These are phyloP conservation scores for Rhodophaea formosa DNA, from an alignment of 2,888 invertebrate genomes.

Conservation along the genomic window DNA sequence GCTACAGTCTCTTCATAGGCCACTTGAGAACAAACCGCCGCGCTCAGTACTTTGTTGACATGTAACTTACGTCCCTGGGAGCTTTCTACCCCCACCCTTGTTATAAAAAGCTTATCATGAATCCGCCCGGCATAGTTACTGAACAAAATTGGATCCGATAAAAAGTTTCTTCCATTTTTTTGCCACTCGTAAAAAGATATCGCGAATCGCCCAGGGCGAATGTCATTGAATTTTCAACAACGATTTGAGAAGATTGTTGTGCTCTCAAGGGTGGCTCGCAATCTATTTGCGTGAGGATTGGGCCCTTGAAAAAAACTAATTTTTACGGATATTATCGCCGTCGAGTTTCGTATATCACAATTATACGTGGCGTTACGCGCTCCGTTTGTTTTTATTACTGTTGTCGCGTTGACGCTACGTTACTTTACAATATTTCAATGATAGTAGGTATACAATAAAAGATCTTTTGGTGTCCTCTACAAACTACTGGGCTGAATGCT, in stretches of 20 bases:
- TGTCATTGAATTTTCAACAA: slow-evolving; percentile 63
- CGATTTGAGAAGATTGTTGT: slow-evolving; percentile 52
- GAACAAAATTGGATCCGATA: slow-evolving; percentile 65
- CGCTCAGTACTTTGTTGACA: not conserved
- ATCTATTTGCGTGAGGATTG: slow-evolving; percentile 38
- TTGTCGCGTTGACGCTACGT: no score
- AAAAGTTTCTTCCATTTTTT: slow-evolving; percentile 59
- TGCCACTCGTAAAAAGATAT: slow-evolving; percentile 60
- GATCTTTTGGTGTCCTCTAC: no score
- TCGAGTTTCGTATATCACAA: slow-evolving; percentile 16
- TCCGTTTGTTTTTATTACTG: not conserved
- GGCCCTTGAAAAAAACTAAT: slow-evolving; percentile 43
- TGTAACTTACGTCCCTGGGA: slow-evolving; percentile 1
- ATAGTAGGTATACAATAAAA: no score
- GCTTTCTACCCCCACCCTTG: slow-evolving; percentile 42
- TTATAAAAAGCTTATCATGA: slow-evolving; percentile 64
- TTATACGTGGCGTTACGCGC: slow-evolving; percentile 18
- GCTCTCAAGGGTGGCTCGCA: slow-evolving; percentile 37
- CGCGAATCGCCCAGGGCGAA: slow-evolving; percentile 48
- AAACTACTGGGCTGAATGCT: no score
- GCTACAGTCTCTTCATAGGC: not conserved
- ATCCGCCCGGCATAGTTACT: slow-evolving; percentile 60
- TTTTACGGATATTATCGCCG: slow-evolving; percentile 37
- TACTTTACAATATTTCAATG: no score
- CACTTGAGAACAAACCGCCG: slow-evolving; percentile 1